A percentile compares a stretch with the other conserved stretches of the same genome.
phyloP scores from a whole-genome alignment of 2,888 invertebrate genomes.

The Eupithecia tripunctaria region DNA sequence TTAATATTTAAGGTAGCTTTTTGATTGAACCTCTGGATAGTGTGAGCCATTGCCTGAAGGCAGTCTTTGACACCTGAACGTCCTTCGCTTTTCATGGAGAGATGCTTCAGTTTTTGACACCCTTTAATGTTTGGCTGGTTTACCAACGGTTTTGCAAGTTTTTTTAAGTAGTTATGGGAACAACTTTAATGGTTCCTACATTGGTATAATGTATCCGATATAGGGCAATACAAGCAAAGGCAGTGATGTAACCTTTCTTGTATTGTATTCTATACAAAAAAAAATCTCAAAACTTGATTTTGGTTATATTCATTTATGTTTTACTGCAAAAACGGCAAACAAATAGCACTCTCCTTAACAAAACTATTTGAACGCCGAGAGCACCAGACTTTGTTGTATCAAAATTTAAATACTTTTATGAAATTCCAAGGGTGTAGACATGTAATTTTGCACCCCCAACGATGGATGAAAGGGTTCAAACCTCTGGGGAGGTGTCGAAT shows the following conservation, averaged over 20 bases:
- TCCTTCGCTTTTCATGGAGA: slow-evolving; percentile 54
- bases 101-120: slow-evolving; percentile 62
- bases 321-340: neutral
- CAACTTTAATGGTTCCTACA: neutral
- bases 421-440: slow-evolving; percentile 41
- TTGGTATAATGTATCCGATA: neutral
- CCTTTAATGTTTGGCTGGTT: slow-evolving; percentile 35
- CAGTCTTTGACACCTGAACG: slow-evolving; percentile 57
- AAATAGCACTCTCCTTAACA: neutral
- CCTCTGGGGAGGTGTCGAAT: slow-evolving; percentile 79
- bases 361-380: neutral
- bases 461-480: slow-evolving; percentile 70
- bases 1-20: slow-evolving; percentile 80
- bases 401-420: slow-evolving; percentile 30
- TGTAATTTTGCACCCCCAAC: slow-evolving; percentile 63
- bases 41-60: slow-evolving; percentile 68
- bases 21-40: slow-evolving; percentile 78
- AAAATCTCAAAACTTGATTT: no score
- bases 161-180: neutral
- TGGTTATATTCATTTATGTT: neutral
- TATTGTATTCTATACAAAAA: no score
- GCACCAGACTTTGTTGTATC: slow-evolving; percentile 2
- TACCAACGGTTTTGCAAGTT: neutral
- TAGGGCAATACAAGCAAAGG: neutral
- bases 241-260: neutral